A percentile compares a stretch with the other conserved stretches of the same genome.
Conservation (phyloP, 2,888 invertebrate species). For the Psylliodes chrysocephalus region DNA sequence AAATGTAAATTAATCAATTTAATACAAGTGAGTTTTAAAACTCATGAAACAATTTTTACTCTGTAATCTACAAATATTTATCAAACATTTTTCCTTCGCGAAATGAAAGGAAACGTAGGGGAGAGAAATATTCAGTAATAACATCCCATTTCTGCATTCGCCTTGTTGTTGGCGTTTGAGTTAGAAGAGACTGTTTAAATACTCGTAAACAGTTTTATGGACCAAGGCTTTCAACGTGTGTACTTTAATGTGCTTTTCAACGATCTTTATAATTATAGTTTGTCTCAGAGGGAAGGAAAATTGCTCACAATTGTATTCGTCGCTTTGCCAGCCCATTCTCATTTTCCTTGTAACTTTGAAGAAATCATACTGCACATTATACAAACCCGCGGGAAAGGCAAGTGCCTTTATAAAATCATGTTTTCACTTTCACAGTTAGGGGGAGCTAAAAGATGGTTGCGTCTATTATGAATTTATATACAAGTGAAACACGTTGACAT, state of each 20-base stretch:
- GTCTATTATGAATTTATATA: no score
- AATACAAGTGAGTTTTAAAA: no score
- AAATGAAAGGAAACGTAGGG: no score
- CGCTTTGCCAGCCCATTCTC: constrained; percentile 45
- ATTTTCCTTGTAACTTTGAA: constrained; percentile 34
- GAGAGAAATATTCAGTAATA: not conserved
- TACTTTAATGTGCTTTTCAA: constrained; percentile 59
- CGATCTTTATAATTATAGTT: constrained; percentile 61
- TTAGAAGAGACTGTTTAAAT: constrained; percentile 53
- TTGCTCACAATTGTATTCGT: constrained; percentile 55
- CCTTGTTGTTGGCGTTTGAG: constrained; percentile 10
- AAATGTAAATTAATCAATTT: no score
- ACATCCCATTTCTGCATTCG: not conserved
- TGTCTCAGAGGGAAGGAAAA: constrained; percentile 58
- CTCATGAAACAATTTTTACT: no score
- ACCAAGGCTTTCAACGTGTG: constrained; percentile 61
- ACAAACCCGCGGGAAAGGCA: not conserved
- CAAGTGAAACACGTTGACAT: no score
- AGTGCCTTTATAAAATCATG: constrained; percentile 3
- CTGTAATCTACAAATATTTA: no score
- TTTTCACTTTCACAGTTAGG: not conserved
- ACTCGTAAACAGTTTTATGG: constrained; percentile 63
- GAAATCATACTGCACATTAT: constrained; percentile 10
- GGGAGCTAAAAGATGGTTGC: no score
- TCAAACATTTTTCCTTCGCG: not conserved